Evolutionary conservation across 1,140 invertebrate species (phyloP), one percentile per base, ranked within the genome.

Genomic region (Drosophila novamexicana): DNA sequence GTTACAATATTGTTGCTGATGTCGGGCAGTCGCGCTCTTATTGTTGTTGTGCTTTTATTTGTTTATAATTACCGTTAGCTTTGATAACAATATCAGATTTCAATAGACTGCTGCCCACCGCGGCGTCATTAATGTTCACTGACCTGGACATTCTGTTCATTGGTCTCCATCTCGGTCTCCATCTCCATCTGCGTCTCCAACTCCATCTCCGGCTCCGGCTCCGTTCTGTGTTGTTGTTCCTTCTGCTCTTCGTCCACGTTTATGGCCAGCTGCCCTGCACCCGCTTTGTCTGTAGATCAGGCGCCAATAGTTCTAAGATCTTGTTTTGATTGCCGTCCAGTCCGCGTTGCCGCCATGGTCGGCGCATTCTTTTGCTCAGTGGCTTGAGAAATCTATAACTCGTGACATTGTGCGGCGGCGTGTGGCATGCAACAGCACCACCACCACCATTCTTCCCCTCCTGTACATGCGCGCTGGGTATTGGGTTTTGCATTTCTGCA

Each of bases 301-400:
- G 84, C 84, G 84, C 84, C 84, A 89, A 89, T 89, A 89, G 84
- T 89, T 89, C 84, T 89, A 89, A 89, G 84, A 89, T 89, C 84
- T 89, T 89, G 84, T 89, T 89, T 89, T 89, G 84, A 89, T 89
- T 89, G 79, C 80, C 71, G 53, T 62, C 54, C 67, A 69, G 76
- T 53, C 68, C 39, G 37, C 12, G 47, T 74, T 45, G 69, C 53
- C 71, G 64, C 76, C 79, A 62, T 71, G 39, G 70, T 59, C 64
- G 47, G 62, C 74, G 66, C 71, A 85, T 88, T 88, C 81, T 83
- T 84, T 71, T 88, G 84, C 67, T 80, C 80, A 89, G 77, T 88
- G 73, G 84, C 80, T 88, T 83, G 84, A 89, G 78, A 84, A 88
- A 88, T 88, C 80, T 88, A 73, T 82, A 89, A 77, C 84, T 88